phyloP scores from a whole-genome alignment of 1,140 invertebrate species.

The Belonocnema kinseyi region DNA sequence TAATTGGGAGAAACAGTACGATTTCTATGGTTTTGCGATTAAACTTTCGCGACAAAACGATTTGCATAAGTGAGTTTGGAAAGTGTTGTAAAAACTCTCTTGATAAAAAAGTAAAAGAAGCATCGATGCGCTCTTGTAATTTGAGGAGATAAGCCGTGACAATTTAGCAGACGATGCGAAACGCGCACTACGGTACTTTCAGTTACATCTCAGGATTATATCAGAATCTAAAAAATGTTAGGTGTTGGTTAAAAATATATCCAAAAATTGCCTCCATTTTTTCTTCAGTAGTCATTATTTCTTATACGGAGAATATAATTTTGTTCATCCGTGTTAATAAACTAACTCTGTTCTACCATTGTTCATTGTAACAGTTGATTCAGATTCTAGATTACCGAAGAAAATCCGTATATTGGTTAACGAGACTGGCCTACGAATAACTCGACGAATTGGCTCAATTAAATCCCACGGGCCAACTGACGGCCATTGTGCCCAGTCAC shows the following conservation, averaged over 20 bases:
- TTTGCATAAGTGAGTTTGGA: conserved; percentile 56
- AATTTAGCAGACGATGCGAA: conserved; percentile 53
- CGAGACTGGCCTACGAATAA: conserved; percentile 61
- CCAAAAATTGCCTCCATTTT: no score
- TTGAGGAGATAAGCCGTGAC: conserved; percentile 54
- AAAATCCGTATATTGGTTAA: conserved; percentile 68
- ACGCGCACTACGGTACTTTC: conserved; percentile 29
- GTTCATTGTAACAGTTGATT: conserved; percentile 16
- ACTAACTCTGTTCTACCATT: not conserved
- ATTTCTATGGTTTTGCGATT: not conserved
- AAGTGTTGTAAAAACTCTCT: conserved; percentile 53
- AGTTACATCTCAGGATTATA: not conserved
- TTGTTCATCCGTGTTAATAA: not conserved
- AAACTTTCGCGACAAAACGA: conserved; percentile 33
- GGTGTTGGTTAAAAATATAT: no score
- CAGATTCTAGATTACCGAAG: conserved; percentile 60
- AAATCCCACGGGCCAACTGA: conserved; percentile 61
- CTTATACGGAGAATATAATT: not conserved
- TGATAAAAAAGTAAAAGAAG: conserved; percentile 54
- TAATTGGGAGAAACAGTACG: not conserved
- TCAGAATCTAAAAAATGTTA: not conserved
- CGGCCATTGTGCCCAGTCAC: conserved; percentile 61
- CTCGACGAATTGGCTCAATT: conserved; percentile 66
- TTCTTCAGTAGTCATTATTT: no score
- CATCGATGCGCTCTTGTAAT: conserved; percentile 46